A percentile compares a stretch with the other conserved stretches of the same genome.
phyloP scores from a whole-genome alignment of 2,797 vertebrate genomes.

The Sebastes steindachneri region DNA sequence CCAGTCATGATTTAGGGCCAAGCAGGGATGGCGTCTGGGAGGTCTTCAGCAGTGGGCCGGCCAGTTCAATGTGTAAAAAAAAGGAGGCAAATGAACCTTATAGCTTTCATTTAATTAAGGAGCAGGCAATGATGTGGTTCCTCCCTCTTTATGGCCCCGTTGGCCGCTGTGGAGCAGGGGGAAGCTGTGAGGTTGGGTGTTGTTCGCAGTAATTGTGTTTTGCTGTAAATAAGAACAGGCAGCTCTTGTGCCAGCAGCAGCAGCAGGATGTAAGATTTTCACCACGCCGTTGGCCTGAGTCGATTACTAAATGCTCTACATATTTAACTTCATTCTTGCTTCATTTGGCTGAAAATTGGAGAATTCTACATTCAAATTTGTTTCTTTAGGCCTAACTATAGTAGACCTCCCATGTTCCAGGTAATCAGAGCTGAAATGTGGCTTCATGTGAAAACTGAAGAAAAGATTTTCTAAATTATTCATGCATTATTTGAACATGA shows the following conservation, averaged over 20 bases:
- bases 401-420: background rate
- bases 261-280: constrained; percentile 42
- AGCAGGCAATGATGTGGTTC: constrained; percentile 83
- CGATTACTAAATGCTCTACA: constrained; percentile 34
- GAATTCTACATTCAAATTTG: background rate
- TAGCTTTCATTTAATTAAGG: constrained; percentile 95
- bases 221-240: constrained; percentile 87
- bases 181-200: constrained; percentile 69
- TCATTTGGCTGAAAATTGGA: background rate
- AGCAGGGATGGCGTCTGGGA: constrained; percentile 80
- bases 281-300: constrained; percentile 20
- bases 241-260: constrained; percentile 42
- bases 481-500: constrained; percentile 58
- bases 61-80: constrained; percentile 67
- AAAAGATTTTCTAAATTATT: constrained; percentile 41
- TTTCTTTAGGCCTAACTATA: background rate
- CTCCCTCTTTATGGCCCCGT: constrained; percentile 85
- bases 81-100: constrained; percentile 80
- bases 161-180: constrained; percentile 78
- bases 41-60: constrained; percentile 80
- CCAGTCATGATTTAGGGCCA: constrained; percentile 88
- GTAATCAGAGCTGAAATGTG: background rate
- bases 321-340: constrained; percentile 10
- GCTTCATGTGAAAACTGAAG: background rate
- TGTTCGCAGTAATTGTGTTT: constrained; percentile 80